Evolutionary conservation across 1,140 invertebrate species (phyloP).

Genomic region (Halyomorpha halys): DNA sequence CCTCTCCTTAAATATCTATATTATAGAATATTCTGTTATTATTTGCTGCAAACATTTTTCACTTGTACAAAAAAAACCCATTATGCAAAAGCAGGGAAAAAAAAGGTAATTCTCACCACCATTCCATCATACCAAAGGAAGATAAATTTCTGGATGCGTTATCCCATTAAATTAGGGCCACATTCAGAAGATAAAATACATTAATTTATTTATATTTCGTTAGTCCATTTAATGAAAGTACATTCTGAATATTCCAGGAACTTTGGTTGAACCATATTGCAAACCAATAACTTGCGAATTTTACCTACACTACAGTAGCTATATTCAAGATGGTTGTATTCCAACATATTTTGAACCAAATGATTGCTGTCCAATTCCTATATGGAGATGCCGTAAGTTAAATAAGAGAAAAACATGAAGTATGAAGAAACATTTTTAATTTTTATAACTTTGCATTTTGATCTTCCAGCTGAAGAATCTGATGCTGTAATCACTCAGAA

Average conservation of each 20-base stretch:
- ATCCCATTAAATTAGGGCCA: not conserved
- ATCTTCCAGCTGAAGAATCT: not conserved
- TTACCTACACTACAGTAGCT: conserved; percentile 24
- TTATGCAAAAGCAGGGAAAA: too few relatives aligned
- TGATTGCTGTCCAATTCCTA: conserved; percentile 25
- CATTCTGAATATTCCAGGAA: conserved; percentile 11
- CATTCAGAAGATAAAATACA: not conserved
- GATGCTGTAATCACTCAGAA: not conserved
- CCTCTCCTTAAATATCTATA: too few relatives aligned
- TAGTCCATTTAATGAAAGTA: not conserved
- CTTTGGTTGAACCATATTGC: conserved; percentile 20
- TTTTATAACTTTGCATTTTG: not conserved
- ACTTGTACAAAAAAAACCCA: too few relatives aligned
- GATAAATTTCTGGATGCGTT: not conserved
- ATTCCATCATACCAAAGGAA: not conserved
- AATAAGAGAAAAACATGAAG: not conserved
- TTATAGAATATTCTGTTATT: too few relatives aligned
- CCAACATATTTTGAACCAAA: conserved; percentile 20
- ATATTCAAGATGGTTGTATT: conserved; percentile 21
- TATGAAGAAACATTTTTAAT: too few relatives aligned
- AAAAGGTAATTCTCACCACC: too few relatives aligned
- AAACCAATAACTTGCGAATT: conserved; percentile 19
- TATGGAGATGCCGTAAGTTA: conserved; percentile 26
- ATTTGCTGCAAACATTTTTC: too few relatives aligned
- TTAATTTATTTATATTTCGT: not conserved